Base-by-base conservation (phyloP, 2,797 vertebrate species). In the Danionella dracula region DNA sequence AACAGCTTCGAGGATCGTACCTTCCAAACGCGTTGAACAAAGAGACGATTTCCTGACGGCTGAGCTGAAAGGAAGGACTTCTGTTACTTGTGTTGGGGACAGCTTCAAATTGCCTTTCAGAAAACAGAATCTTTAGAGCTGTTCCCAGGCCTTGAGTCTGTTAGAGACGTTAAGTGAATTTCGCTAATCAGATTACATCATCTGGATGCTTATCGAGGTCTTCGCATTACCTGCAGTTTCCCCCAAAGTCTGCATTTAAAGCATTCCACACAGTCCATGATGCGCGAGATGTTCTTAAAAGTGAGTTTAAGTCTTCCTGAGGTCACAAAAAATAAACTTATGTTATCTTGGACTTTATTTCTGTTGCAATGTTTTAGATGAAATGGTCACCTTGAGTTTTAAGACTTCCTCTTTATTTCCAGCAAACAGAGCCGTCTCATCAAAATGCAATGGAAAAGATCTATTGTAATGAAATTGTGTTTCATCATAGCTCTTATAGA, bases 231-330 rank as follows among this genome's bases (percentile, higher is more conserved):
- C 90, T 98, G 96, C 65, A 98, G 12, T 80, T 98, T 97, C 37
- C 96, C 96, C 95, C 95, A 98, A 8, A 98, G 87, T 4, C 94
- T 89, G 66, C 95, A 98, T 68, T 98, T 98, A 70, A 94, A 91
- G 82, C 95, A 98, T 56, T 92, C 95, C 4, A 98, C 93, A 1
- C 94, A 98, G 79, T 98, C 95, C 93, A 97, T 97, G 69, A 97
- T 97, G 79, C 84, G 91, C 1, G 96, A 95, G 83, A 98, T 98
- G 61, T 98, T 98, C 82, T 88, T 89, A 40, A 98, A 98, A 60
- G 95, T 91, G 11, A 90, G 82, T 48, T 92, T 83, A 98, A 87
- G 60, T 97, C 94, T 73, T 95, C 93, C 95, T 97, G 72, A 40
- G 1, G 48, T 19, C 29, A 2, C 13, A 41, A n/a, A 46, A 35